These are phyloP conservation scores for Diplogasteroides magnus DNA, from an alignment of 1,140 invertebrate genomes.

Conservation along the genomic window DNA sequence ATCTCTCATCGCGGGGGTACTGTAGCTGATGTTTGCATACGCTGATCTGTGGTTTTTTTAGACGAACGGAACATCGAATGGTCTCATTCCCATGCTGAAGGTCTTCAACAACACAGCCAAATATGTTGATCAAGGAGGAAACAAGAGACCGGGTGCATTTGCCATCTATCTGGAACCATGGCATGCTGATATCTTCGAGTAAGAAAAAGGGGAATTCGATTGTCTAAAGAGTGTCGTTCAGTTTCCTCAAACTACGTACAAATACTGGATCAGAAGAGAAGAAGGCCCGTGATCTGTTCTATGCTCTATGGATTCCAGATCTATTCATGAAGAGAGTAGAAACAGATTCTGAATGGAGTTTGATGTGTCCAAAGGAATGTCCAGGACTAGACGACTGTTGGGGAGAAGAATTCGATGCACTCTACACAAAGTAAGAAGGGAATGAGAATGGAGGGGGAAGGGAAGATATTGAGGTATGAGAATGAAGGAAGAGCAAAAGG, in stretches of 20 bases:
- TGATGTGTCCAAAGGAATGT: conserved; percentile 93
- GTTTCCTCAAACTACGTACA: conserved; percentile 82
- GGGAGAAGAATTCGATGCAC: conserved; percentile 85
- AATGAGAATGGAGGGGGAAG: background rate
- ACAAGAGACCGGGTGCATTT: conserved; percentile 97
- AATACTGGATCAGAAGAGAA: conserved; percentile 90
- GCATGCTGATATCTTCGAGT: conserved; percentile 92
- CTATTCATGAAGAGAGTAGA: conserved; percentile 95
- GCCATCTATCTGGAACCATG: conserved; percentile 97
- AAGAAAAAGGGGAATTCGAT: background rate
- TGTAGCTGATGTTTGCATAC: background rate
- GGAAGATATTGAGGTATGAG: conserved; percentile 70
- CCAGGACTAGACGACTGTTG: conserved; percentile 83
- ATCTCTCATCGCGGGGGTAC: conserved; percentile 76
- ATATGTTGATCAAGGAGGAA: conserved; percentile 97
- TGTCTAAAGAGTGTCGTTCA: background rate
- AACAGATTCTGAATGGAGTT: conserved; percentile 76
- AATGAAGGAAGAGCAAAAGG: conserved; percentile 69
- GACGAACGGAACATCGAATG: conserved; percentile 90
- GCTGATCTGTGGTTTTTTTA: conserved; percentile 37
- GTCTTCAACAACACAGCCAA: conserved; percentile 92
- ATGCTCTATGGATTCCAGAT: conserved; percentile 96
- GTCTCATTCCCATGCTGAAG: conserved; percentile 91
- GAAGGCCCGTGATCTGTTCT: conserved; percentile 90
- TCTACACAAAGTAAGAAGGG: conserved; percentile 70